Evolutionary conservation across 2,113 vertebrate species (phyloP).

Genomic region (Phalacrocorax aristotelis): DNA sequence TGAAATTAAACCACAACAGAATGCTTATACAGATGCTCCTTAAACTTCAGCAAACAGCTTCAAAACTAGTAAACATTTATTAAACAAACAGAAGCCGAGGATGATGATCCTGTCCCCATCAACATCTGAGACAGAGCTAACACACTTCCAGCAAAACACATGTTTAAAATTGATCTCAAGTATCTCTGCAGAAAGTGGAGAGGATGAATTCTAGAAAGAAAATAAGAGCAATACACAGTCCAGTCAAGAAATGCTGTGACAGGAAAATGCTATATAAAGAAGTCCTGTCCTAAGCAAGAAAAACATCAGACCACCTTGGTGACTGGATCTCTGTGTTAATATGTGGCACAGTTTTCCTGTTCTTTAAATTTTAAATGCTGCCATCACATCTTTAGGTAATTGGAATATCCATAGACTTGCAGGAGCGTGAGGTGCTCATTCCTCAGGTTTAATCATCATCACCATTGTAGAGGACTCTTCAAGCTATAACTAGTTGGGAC

Average conservation of each 20-base stretch:
- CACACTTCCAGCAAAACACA: not conserved
- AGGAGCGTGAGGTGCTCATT: not conserved
- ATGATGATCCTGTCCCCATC: not conserved
- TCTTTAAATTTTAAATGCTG: not conserved
- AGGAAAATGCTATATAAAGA: not conserved
- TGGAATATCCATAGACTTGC: not conserved
- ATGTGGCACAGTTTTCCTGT: not conserved
- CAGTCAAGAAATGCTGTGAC: not conserved
- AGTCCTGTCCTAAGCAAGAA: not conserved
- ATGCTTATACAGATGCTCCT: not conserved
- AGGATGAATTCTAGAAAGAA: not conserved
- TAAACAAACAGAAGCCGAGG: not conserved
- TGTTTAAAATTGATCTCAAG: not conserved
- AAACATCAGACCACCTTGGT: not conserved
- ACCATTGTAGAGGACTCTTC: not conserved
- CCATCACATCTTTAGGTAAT: not conserved
- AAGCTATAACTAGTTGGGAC: not conserved
- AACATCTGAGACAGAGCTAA: not conserved
- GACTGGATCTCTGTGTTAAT: not conserved
- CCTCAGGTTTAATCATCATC: not conserved
- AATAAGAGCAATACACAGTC: not conserved
- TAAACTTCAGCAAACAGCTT: not conserved
- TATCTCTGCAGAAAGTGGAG: not conserved
- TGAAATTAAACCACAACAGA: not conserved
- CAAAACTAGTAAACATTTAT: not conserved